Evolutionary conservation across 2,113 vertebrate genomes (phyloP), one percentile per base, ranked within the genome.

Genomic region (Oncorhynchus masou): DNA sequence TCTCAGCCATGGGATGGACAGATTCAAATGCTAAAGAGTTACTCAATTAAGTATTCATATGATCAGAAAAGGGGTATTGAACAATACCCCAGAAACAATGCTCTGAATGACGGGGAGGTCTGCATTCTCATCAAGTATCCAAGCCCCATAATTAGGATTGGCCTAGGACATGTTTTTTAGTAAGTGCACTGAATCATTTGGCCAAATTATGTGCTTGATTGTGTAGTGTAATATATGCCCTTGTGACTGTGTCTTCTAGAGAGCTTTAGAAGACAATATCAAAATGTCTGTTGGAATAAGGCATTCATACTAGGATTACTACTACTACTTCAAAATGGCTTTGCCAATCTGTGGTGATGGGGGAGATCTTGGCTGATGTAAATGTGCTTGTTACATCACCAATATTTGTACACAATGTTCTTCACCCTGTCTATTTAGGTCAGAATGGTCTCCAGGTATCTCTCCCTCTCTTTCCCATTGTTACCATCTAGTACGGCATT

Each of bases 1-100:
- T 62, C 20, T 62, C 59, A 62, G n/a, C 20, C 59, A n/a, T 8
- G 6, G n/a, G n/a, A 60, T 8, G 20, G n/a, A 16, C 6, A 8
- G n/a, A 62, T 62, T 62, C 59, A 62, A 62, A 62, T 24, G 59
- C 59, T 62, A 62, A 57, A 57, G 59, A 62, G n/a, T 62, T n/a
- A 24, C 20, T 24, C 59, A 62, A 54, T 54, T 19, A 54, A 24
- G 59, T 62, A 62, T 62, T 22, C 59, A 8, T 22, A 7, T 62
- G 59, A 24, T 62, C n/a, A 24, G 19, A n/a, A 62, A 24, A 62
- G n/a, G 59, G 59, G 20, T 62, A 62, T 22, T 24, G 59, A 22
- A 62, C 20, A 62, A 62, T 62, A 11, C 7, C 16, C 2, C 59
- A 62, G 59, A n/a, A 62, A 62, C 59, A 16, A 22, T 62, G 59